These are phyloP conservation scores for Falcunculus frontatus DNA, from an alignment of 2,113 vertebrate species.

Conservation along the genomic window DNA sequence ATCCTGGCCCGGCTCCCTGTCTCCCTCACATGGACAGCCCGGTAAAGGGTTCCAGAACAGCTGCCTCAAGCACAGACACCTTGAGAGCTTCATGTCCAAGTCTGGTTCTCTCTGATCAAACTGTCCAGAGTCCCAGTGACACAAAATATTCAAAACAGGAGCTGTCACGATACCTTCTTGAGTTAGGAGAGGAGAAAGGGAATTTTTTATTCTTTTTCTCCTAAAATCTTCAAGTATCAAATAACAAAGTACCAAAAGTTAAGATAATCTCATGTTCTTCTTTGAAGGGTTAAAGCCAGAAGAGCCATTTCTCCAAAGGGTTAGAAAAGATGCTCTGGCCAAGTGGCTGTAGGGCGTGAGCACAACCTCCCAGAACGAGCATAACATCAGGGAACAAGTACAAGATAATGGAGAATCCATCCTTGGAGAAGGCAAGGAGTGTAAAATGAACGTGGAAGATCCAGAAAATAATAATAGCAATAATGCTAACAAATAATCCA, in stretches of 20 bases:
- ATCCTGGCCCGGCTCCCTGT: neutral
- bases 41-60: neutral
- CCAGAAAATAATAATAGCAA: neutral
- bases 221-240: neutral
- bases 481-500: neutral
- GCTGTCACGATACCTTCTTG: neutral
- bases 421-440: neutral
- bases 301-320: neutral
- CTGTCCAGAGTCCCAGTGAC: neutral
- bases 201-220: neutral
- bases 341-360: neutral
- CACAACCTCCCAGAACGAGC: neutral
- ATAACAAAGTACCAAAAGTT: neutral
- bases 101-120: neutral
- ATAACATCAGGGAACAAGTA: neutral
- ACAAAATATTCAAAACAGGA: neutral
- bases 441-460: neutral
- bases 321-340: neutral
- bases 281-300: neutral
- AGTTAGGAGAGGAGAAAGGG: neutral
- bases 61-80: neutral
- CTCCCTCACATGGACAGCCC: neutral
- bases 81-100: neutral
- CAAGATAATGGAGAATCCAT: neutral
- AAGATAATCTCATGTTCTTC: neutral